phyloP scores from a whole-genome alignment of 2,888 invertebrate genomes.

The Tenodera sinensis region DNA sequence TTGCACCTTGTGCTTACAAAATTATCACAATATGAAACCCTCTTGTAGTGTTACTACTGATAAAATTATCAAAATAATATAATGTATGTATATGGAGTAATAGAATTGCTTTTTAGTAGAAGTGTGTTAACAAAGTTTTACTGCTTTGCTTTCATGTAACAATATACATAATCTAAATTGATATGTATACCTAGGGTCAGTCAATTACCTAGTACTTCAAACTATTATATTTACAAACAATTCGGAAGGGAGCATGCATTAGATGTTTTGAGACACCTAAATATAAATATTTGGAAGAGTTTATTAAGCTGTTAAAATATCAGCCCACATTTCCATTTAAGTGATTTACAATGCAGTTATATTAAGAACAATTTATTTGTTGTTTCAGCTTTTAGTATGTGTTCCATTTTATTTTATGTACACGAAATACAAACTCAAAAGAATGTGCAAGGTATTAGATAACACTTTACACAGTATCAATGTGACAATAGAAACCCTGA shows the following conservation, averaged over 20 bases:
- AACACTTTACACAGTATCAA: neutral
- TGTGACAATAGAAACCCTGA: slow-evolving; percentile 1
- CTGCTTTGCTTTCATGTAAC: too few species aligned
- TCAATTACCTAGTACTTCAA: neutral
- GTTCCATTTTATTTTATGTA: neutral
- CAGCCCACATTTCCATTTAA: neutral
- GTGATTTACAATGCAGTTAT: neutral
- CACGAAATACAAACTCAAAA: neutral
- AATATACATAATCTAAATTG: too few species aligned
- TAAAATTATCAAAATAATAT: too few species aligned
- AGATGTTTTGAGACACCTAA: neutral
- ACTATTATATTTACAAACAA: neutral
- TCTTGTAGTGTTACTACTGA: too few species aligned
- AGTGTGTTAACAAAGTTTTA: too few species aligned
- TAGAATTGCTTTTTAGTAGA: too few species aligned
- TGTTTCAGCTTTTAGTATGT: neutral
- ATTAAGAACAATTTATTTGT: neutral
- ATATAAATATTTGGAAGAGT: neutral
- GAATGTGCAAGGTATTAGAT: neutral
- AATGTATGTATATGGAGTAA: too few species aligned
- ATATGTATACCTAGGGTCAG: too few species aligned
- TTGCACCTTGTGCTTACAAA: too few species aligned
- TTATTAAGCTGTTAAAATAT: neutral
- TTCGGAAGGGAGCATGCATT: neutral
- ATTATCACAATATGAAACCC: too few species aligned